Evolutionary conservation across 2,888 invertebrate species (phyloP), one percentile per base, ranked within the genome.

Genomic region (Drosophila mayaguana): DNA sequence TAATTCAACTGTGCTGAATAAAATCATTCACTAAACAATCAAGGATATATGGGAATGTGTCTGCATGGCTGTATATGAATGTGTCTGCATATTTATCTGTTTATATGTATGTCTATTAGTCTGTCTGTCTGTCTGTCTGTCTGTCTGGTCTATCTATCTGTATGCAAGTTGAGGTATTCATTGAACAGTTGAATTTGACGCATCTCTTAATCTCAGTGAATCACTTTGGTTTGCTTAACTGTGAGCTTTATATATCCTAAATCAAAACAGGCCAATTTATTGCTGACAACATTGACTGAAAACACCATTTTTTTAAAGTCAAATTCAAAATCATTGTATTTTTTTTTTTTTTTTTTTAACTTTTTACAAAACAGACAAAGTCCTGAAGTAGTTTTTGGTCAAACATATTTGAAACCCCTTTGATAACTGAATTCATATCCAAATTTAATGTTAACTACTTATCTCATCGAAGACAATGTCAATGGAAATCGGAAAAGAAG

Each of bases 261-360:
- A 64, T 53, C 65, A 53, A 14, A 63, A 43, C 16, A 65, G 51
- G 64, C 64, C n/a, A 16, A 62, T 12, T 18, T 1, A 7, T 14
- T 16, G 28, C 40, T 38, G 36, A 54, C 20, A 25, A 18, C 16
- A 25, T 1, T n/a, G 14, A 18, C 3, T 0, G 2, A 7, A 40
- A 9, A 34, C 25, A 16, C 14, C 6, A 2, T 11, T 18, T 36
- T 11, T 42, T 11, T 7, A 1, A 32, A 2, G 22, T n/a, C 2
- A 40, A 40, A 8, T 7, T 40, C 40, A 32, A 34, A 40, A 40
- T 20, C 2, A 36, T n/a, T 2, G 16, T 25, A n/a, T 9, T 18
- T 22, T 38, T 18, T 8, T 2, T 8, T 28, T 7, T 28, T 28
- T 28, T 20, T 9, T 18, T 25, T 38, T 16, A 46, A 18, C 36